A percentile compares a stretch with the other conserved stretches of the same genome.
Evolutionary conservation across 1,140 invertebrate genomes (phyloP).

Genomic region (Chionoecetes opilio): DNA sequence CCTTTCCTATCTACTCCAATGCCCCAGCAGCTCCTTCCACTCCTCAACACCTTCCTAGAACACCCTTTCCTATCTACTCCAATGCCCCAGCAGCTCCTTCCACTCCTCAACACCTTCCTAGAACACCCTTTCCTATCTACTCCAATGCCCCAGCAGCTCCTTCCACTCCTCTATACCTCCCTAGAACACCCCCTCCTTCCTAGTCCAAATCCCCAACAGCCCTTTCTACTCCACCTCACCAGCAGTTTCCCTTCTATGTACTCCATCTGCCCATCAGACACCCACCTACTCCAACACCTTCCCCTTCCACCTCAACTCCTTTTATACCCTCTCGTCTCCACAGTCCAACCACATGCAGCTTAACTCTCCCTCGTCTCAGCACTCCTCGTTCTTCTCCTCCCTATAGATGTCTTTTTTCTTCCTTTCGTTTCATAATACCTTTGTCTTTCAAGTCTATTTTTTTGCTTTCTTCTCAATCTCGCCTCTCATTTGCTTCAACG

Average conservation of each 20-base stretch:
- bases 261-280: not conserved
- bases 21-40: not conserved
- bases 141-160: not conserved
- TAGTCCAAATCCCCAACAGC: not conserved
- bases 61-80: not conserved
- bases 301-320: not conserved
- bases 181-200: not conserved
- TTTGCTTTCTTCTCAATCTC: not conserved
- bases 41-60: not conserved
- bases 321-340: not conserved
- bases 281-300: not conserved
- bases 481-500: not conserved
- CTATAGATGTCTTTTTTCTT: too few relatives aligned
- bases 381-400: too few relatives aligned
- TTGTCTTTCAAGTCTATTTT: not conserved
- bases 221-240: not conserved
- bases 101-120: not conserved
- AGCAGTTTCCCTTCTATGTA: not conserved
- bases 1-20: not conserved
- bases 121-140: not conserved
- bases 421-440: too few relatives aligned
- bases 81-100: not conserved
- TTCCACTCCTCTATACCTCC: not conserved
- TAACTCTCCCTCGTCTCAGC: too few relatives aligned
- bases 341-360: too few relatives aligned